Evolutionary conservation across 2,888 invertebrate genomes (phyloP).

Genomic region (Dryadula phaetusa): DNA sequence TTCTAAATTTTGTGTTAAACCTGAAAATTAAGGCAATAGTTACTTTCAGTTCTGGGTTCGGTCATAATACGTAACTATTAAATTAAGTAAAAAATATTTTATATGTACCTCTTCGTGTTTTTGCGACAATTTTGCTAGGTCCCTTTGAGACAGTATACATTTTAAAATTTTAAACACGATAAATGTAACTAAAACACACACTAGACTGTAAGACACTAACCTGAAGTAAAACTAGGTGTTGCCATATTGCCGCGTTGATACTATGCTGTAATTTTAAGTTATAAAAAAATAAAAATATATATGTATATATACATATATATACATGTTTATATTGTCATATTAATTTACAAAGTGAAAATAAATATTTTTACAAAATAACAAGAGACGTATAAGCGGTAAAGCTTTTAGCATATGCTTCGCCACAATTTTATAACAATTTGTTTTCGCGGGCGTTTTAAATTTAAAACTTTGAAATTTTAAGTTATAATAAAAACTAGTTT

Average conservation of each 20-base stretch:
- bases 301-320: background rate
- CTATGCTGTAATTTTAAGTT: background rate
- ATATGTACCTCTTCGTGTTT: slow-evolving; percentile 89
- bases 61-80: slow-evolving; percentile 40
- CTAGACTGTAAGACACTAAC: slow-evolving; percentile 52
- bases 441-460: background rate
- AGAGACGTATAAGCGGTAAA: background rate
- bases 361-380: background rate
- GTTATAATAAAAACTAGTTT: no score
- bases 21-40: slow-evolving; percentile 76
- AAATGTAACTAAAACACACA: slow-evolving; percentile 71
- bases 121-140: slow-evolving; percentile 94
- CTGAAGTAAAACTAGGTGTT: slow-evolving; percentile 36
- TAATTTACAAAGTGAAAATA: no score
- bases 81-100: slow-evolving; percentile 19
- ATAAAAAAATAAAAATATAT: background rate
- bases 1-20: slow-evolving; percentile 92
- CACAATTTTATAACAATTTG: background rate
- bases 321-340: no score
- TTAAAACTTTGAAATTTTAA: background rate
- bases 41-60: slow-evolving; percentile 45
- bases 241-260: slow-evolving; percentile 23
- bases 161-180: slow-evolving; percentile 71
- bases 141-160: slow-evolving; percentile 96
- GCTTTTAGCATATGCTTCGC: background rate